Conservation (phyloP, 1,140 invertebrate genomes). For the Cyclargus thomasi region DNA sequence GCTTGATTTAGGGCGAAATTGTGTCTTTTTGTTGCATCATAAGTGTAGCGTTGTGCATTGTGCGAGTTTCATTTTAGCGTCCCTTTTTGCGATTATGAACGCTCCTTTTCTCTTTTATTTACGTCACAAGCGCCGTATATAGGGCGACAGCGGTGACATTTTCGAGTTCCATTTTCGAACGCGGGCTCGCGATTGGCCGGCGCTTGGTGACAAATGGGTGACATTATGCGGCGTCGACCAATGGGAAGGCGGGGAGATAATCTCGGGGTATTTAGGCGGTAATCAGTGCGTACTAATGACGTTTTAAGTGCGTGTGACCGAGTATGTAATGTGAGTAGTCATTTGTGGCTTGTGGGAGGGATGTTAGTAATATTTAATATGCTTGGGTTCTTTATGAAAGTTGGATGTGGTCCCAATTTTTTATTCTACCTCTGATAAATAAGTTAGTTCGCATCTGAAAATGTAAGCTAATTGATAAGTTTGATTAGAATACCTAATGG, state of each 20-base stretch:
- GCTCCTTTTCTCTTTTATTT: constrained; percentile 19
- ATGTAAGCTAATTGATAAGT: no score
- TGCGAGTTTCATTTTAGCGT: constrained; percentile 30
- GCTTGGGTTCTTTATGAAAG: neutral
- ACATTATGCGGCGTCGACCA: constrained; percentile 48
- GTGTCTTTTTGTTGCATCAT: constrained; percentile 71
- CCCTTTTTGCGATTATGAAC: constrained; percentile 22
- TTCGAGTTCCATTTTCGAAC: constrained; percentile 51
- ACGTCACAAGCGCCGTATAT: constrained; percentile 36
- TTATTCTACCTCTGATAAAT: no score
- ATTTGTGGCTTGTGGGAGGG: neutral
- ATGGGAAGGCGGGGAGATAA: constrained; percentile 34
- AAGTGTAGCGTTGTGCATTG: constrained; percentile 58
- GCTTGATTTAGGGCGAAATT: constrained; percentile 68
- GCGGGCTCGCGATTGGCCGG: constrained; percentile 43
- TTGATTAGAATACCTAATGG: no score
- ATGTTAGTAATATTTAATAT: neutral
- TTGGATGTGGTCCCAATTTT: no score
- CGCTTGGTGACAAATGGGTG: constrained; percentile 69
- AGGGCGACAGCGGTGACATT: constrained; percentile 56
- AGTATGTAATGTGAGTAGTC: neutral
- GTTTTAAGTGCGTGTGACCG: constrained; percentile 9
- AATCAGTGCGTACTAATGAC: constrained; percentile 5
- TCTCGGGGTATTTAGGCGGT: constrained; percentile 28
- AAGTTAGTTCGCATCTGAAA: no score